A percentile compares a stretch with the other conserved stretches of the same genome.
Conservation (phyloP, 1,140 invertebrate species). For the Leptinotarsa texana region DNA sequence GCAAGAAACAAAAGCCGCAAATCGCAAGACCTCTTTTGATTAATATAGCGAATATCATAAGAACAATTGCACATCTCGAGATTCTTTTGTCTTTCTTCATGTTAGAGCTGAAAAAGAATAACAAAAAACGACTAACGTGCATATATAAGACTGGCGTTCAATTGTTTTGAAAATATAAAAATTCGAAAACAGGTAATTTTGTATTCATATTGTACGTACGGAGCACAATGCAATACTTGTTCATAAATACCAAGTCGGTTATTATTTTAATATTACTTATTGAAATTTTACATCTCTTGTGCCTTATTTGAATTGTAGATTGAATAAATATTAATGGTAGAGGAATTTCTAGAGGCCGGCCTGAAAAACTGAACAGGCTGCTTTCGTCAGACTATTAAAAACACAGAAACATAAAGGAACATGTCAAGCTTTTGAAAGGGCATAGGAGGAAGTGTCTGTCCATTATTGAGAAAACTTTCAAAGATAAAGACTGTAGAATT, state of each 20-base stretch:
- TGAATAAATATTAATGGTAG: conserved; percentile 25
- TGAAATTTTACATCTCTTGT: conserved; percentile 40
- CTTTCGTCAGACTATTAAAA: neutral
- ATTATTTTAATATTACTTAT: conserved; percentile 33
- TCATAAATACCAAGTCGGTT: conserved; percentile 30
- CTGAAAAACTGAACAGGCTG: neutral
- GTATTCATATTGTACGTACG: conserved; percentile 41
- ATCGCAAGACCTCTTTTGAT: conserved; percentile 13
- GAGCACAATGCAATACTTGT: conserved; percentile 38
- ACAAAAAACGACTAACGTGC: conserved; percentile 34
- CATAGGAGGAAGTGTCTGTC: neutral
- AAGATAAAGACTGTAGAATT: too few relatives aligned
- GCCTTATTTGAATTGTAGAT: conserved; percentile 28
- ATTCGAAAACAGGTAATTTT: conserved; percentile 41
- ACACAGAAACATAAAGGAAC: neutral
- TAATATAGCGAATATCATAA: conserved; percentile 25
- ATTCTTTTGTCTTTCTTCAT: conserved; percentile 19
- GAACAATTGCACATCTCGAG: conserved; percentile 27
- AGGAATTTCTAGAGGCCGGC: conserved; percentile 17
- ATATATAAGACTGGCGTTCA: conserved; percentile 37
- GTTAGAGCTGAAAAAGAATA: conserved; percentile 24
- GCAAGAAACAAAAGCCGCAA: conserved; percentile 12
- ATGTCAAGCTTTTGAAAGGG: neutral
- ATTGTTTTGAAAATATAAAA: conserved; percentile 40
- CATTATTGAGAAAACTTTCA: too few relatives aligned